These are phyloP conservation scores for Myrmophylax atrothorax DNA, from an alignment of 2,113 vertebrate species.

Conservation along the genomic window DNA sequence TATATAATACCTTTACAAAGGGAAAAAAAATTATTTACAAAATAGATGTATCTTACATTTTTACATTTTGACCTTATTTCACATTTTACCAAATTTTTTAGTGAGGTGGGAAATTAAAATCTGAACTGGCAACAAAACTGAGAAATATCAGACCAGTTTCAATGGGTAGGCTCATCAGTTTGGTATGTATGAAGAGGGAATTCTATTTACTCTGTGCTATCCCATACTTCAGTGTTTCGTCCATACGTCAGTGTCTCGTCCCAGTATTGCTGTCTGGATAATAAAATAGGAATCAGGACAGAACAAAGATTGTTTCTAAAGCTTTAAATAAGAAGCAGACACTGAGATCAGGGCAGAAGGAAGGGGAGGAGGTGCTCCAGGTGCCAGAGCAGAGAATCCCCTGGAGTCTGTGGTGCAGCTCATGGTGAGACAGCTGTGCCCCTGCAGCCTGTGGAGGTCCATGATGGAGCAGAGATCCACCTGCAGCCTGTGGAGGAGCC, in stretches of 20 bases:
- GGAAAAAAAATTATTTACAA: not conserved
- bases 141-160: not conserved
- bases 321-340: not conserved
- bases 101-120: not conserved
- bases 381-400: not conserved
- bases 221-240: not conserved
- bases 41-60: not conserved
- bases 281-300: not conserved
- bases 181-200: not conserved
- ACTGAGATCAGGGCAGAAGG: not conserved
- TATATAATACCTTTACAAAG: not conserved
- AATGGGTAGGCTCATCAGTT: not conserved
- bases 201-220: not conserved
- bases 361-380: not conserved
- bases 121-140: not conserved
- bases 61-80: not conserved
- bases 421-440: not conserved
- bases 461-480: not conserved
- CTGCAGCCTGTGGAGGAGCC: not conserved
- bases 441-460: not conserved
- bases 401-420: accelerated
- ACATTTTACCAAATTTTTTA: not conserved
- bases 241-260: too few relatives aligned
- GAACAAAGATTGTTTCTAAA: not conserved
- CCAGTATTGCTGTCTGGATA: not conserved